These are phyloP conservation scores for Hypocryptadius cinnamomeus DNA, from an alignment of 2,113 vertebrate genomes.

Conservation along the genomic window DNA sequence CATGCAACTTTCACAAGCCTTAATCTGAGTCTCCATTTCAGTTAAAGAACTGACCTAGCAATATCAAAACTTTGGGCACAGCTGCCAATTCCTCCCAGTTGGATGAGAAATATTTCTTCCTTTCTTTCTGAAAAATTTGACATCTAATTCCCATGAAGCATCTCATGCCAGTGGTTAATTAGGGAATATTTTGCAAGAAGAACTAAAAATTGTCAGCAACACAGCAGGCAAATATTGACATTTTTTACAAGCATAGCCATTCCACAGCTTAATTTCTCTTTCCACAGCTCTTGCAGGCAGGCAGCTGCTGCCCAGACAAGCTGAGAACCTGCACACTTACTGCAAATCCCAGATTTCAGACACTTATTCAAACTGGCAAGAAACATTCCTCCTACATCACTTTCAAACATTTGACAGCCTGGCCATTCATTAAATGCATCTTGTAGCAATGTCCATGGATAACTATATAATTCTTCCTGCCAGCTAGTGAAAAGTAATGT, in stretches of 20 bases:
- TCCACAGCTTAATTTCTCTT: not conserved
- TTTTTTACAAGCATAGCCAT: not conserved
- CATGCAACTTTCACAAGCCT: not conserved
- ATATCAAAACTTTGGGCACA: not conserved
- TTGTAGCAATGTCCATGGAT: not conserved
- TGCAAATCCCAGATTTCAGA: not conserved
- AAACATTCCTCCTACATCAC: not conserved
- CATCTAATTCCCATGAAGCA: not conserved
- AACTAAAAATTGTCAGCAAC: not conserved
- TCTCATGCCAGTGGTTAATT: not conserved
- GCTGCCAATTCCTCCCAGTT: not conserved
- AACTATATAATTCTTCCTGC: not conserved
- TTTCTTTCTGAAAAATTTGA: constrained; percentile 12
- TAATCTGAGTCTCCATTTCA: not conserved
- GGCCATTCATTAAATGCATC: constrained; percentile 1
- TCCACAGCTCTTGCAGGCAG: not conserved
- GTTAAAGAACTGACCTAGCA: not conserved
- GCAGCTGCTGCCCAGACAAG: not conserved
- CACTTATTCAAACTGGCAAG: not conserved
- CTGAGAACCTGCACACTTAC: not conserved
- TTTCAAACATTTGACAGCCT: constrained; percentile 12
- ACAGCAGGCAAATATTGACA: not conserved
- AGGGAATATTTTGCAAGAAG: not conserved
- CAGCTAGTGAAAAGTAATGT: not conserved
- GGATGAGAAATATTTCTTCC: not conserved